These are phyloP conservation scores for Micropoecilia bifurca DNA, from an alignment of 2,797 vertebrate species.

Conservation along the genomic window DNA sequence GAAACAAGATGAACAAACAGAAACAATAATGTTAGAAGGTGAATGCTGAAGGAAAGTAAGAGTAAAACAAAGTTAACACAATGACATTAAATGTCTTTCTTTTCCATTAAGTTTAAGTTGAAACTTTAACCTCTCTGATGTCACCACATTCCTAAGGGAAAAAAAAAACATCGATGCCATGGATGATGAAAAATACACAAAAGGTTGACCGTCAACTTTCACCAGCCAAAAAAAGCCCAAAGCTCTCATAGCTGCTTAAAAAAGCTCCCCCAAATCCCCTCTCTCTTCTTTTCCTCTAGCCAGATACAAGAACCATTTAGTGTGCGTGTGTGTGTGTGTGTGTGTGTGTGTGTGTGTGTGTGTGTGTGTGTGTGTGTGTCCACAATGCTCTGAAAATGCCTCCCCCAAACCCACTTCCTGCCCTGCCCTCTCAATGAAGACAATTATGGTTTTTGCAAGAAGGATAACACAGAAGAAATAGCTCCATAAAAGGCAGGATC, in stretches of 20 bases:
- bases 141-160: conserved; percentile 67
- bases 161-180: conserved; percentile 47
- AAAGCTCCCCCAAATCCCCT: conserved; percentile 16
- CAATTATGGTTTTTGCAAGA: conserved; percentile 75
- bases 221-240: not conserved
- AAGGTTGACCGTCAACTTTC: conserved; percentile 32
- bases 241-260: conserved; percentile 4
- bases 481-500: conserved; percentile 76
- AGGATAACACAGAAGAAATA: conserved; percentile 68
- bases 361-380: conserved; percentile 11
- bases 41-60: not conserved
- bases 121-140: conserved; percentile 63
- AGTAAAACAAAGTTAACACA: conserved; percentile 31
- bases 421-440: conserved; percentile 78
- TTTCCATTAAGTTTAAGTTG: conserved; percentile 23
- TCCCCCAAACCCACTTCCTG: conserved; percentile 80
- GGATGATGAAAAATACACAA: conserved; percentile 50
- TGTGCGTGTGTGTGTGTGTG: conserved; percentile 7
- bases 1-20: conserved; percentile 33
- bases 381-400: conserved; percentile 51
- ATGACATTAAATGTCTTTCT: conserved; percentile 22
- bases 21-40: conserved; percentile 32
- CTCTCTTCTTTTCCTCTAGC: conserved; percentile 28
- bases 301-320: conserved; percentile 36
- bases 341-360: conserved; percentile 16